These are phyloP conservation scores for Tipula lateralis DNA, from an alignment of 2,888 invertebrate genomes.

Conservation along the genomic window DNA sequence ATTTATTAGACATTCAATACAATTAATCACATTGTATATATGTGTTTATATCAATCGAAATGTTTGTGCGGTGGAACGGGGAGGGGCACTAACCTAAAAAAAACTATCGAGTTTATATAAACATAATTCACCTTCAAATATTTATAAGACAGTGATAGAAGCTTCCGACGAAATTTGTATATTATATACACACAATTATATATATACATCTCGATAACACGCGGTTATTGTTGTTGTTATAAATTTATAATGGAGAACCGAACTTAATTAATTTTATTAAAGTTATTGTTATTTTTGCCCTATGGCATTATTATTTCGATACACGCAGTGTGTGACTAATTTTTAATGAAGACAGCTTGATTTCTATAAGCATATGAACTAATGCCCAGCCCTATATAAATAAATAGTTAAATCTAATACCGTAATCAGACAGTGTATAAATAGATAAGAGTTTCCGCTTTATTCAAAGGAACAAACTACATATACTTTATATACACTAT, in stretches of 20 bases:
- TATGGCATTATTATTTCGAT: background rate
- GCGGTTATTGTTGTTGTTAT: background rate
- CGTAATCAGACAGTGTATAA: background rate
- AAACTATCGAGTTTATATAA: background rate
- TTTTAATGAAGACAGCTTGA: background rate
- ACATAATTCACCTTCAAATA: background rate
- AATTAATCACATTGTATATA: background rate
- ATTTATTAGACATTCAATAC: background rate
- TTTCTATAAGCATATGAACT: background rate
- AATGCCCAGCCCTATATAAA: background rate
- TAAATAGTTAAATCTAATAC: background rate
- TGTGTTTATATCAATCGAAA: too few relatives aligned
- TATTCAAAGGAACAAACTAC: background rate
- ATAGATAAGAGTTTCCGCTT: background rate
- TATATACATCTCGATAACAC: background rate
- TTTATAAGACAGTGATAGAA: background rate
- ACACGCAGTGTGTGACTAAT: slow-evolving; percentile 24
- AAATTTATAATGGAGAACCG: background rate
- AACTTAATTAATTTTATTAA: slow-evolving; percentile 13
- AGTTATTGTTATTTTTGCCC: background rate
- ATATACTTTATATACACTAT: background rate
- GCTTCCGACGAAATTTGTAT: background rate
- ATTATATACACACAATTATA: background rate
- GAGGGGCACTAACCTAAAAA: background rate
- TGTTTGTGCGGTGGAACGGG: background rate